These are phyloP conservation scores for Myiozetetes cayanensis DNA, from an alignment of 2,113 vertebrate species.

Conservation along the genomic window DNA sequence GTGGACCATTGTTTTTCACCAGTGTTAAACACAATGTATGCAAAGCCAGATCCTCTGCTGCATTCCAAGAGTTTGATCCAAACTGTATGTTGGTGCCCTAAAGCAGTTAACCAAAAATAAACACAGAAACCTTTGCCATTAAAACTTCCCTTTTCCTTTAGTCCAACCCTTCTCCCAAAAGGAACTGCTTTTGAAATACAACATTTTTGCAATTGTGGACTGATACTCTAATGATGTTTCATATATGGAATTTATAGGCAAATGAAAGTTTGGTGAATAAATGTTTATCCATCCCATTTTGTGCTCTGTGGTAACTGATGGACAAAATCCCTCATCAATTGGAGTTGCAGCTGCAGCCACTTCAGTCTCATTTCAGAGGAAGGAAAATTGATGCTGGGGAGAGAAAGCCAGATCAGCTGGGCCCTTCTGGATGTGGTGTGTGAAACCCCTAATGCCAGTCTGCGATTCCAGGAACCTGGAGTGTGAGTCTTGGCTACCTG, in stretches of 20 bases:
- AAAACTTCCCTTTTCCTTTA: not conserved
- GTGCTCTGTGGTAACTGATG: not conserved
- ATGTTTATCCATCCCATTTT: not conserved
- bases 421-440: accelerated
- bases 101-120: not conserved
- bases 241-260: not conserved
- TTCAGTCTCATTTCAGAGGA: not conserved
- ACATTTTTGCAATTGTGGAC: not conserved
- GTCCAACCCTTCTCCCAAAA: not conserved
- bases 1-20: not conserved
- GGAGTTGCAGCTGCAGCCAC: not conserved
- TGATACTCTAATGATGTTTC: not conserved
- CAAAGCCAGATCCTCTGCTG: not conserved
- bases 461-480: accelerated
- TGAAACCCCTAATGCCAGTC: accelerated
- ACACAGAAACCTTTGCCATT: not conserved
- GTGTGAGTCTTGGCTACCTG: not conserved
- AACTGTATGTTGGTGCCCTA: not conserved
- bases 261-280: not conserved
- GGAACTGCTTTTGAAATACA: not conserved
- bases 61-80: not conserved
- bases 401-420: not conserved
- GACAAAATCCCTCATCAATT: not conserved
- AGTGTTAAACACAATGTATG: not conserved
- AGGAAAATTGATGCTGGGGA: not conserved